Evolutionary conservation across 2,888 invertebrate species (phyloP).

Genomic region (Leuctra nigra): DNA sequence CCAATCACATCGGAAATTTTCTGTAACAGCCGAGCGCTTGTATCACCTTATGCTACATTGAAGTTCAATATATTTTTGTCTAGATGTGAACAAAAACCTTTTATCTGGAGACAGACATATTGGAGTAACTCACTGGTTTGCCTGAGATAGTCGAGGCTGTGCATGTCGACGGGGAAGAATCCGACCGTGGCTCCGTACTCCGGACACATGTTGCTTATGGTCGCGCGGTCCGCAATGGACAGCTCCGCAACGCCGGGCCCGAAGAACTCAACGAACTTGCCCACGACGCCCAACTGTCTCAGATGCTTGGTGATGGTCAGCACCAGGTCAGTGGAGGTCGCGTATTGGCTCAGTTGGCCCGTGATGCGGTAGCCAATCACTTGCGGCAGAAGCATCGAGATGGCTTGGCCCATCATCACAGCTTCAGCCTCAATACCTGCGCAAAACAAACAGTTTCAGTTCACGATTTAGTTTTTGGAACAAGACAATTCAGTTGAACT

Average conservation of each 20-base stretch:
- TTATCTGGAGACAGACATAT: too few species aligned
- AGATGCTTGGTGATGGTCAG: constrained; percentile 95
- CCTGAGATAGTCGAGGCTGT: constrained; percentile 71
- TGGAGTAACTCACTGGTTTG: constrained; percentile 62
- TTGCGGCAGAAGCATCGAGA: constrained; percentile 92
- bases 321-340: constrained; percentile 95
- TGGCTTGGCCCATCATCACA: constrained; percentile 96
- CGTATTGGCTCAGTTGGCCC: constrained; percentile 72
- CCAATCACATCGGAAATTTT: too few species aligned
- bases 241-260: constrained; percentile 87
- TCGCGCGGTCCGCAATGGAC: constrained; percentile 94
- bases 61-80: too few species aligned
- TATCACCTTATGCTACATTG: too few species aligned
- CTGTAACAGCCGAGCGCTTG: too few species aligned
- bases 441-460: neutral
- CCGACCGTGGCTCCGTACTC: constrained; percentile 97
- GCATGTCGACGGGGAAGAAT: constrained; percentile 85
- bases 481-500: too few species aligned
- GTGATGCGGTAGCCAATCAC: constrained; percentile 90
- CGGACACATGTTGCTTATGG: constrained; percentile 98
- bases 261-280: constrained; percentile 98
- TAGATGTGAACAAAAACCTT: too few species aligned
- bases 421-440: constrained; percentile 95
- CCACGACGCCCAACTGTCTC: constrained; percentile 90
- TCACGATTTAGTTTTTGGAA: too few species aligned